These are phyloP conservation scores for Gymnopithys bicolor DNA, from an alignment of 2,797 vertebrate species.

Conservation along the genomic window DNA sequence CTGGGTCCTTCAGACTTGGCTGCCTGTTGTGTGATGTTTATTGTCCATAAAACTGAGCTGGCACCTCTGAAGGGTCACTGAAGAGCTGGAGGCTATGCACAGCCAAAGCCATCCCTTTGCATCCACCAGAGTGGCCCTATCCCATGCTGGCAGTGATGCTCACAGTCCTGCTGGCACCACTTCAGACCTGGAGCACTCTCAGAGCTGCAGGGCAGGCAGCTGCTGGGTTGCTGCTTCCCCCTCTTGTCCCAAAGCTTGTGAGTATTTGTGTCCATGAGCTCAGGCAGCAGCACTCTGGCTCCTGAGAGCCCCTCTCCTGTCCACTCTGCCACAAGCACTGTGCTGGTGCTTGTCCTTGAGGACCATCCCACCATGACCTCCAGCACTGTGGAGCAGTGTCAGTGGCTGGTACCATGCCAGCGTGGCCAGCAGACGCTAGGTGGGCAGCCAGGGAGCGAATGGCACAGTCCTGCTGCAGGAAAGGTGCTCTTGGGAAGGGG, in stretches of 20 bases:
- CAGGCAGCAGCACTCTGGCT: neutral
- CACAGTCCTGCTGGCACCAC: neutral
- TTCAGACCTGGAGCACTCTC: neutral
- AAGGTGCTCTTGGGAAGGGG: neutral
- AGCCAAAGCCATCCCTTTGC: neutral
- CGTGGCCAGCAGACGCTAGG: neutral
- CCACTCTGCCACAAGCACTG: neutral
- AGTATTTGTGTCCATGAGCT: neutral
- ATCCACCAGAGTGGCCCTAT: fast-evolving
- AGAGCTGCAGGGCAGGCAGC: neutral
- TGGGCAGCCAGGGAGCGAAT: neutral
- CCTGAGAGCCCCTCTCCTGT: neutral
- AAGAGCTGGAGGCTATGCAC: neutral
- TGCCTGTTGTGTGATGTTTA: neutral
- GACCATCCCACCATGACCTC: neutral
- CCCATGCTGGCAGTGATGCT: fast-evolving
- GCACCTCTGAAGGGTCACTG: neutral
- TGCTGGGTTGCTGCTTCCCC: neutral
- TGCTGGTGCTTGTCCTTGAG: neutral
- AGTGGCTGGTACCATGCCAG: neutral
- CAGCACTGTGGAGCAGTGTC: fast-evolving
- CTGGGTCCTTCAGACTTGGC: fast-evolving
- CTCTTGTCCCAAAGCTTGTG: neutral
- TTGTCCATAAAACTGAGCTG: neutral
- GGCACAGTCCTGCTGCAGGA: neutral